Percentiles rank a stretch among this genome's conserved stretches.
These are phyloP conservation scores for Zoanthus sansibaricus DNA, from an alignment of 92 coral and sea anemone species.

Conservation along the genomic window DNA sequence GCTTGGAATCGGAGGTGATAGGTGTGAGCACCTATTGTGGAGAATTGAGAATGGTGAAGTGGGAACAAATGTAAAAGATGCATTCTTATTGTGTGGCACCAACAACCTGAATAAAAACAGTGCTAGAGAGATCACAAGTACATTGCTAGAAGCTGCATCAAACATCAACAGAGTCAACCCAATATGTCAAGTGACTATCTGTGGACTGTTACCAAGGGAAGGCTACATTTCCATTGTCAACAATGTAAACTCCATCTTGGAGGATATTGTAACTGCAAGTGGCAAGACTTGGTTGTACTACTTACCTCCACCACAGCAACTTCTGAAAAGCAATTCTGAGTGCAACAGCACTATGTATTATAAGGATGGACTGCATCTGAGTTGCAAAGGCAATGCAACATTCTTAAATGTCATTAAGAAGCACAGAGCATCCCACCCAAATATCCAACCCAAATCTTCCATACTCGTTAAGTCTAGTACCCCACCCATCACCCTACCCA, in stretches of 20 bases:
- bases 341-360: neutral
- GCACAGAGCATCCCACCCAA: no score
- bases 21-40: slow-evolving; percentile 12
- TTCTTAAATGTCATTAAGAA: neutral
- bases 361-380: neutral
- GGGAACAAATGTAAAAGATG: neutral
- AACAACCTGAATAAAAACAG: neutral
- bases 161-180: neutral
- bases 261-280: neutral
- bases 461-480: no score
- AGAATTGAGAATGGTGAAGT: neutral
- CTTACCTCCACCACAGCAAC: neutral
- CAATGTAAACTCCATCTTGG: neutral
- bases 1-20: neutral
- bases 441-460: no score
- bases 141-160: neutral
- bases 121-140: neutral
- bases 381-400: neutral
- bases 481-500: no score
- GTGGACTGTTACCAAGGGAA: neutral
- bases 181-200: neutral
- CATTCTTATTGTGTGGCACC: neutral
- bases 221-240: neutral
- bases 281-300: neutral
- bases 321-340: neutral